These are phyloP conservation scores for Drosophila azteca DNA, from an alignment of 1,140 invertebrate species.

Conservation along the genomic window DNA sequence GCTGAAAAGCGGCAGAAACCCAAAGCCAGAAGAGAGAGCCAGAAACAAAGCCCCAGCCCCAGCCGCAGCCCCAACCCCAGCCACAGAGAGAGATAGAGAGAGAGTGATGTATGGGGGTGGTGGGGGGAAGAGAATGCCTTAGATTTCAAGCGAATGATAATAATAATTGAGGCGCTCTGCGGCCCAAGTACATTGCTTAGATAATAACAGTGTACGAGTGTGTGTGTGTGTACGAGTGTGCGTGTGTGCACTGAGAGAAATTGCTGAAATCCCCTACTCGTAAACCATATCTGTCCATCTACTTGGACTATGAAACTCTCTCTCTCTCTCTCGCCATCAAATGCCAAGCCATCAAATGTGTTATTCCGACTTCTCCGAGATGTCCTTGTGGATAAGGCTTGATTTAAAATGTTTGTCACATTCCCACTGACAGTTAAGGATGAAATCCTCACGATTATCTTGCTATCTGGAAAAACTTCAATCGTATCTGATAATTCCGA, in stretches of 20 bases:
- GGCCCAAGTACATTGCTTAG: constrained; percentile 38
- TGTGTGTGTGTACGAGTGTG: constrained; percentile 30
- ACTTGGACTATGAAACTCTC: no score
- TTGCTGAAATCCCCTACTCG: background rate
- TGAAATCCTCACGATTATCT: no score
- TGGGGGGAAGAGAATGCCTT: constrained; percentile 36
- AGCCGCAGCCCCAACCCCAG: background rate
- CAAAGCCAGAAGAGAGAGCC: constrained; percentile 30
- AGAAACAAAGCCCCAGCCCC: constrained; percentile 18
- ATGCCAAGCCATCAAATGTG: no score
- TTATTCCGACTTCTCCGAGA: no score
- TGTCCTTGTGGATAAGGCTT: no score
- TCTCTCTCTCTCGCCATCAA: no score
- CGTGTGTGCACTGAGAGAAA: constrained; percentile 37
- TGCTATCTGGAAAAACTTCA: no score
- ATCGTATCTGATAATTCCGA: no score
- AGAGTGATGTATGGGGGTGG: no score
- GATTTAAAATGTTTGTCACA: no score
- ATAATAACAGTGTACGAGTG: constrained; percentile 45
- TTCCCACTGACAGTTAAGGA: no score
- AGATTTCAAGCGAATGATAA: constrained; percentile 78
- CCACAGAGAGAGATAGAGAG: background rate
- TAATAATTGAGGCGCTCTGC: constrained; percentile 74
- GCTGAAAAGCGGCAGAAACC: constrained; percentile 57
- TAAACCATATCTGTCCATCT: no score